Conservation (phyloP, 2,113 vertebrate genomes). For the Tautogolabrus adspersus region DNA sequence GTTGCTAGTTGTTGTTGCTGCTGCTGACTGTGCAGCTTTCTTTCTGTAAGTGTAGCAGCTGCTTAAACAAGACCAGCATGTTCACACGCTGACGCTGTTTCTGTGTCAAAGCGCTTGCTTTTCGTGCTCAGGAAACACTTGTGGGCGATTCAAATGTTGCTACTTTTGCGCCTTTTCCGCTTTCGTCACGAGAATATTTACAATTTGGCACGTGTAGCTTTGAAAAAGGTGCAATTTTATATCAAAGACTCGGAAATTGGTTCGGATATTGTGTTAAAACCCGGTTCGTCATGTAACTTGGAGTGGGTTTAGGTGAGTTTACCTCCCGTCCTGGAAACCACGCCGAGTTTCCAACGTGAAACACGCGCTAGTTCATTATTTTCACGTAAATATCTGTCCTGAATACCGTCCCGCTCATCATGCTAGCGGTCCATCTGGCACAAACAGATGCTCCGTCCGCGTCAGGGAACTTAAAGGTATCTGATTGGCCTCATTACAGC, state of each 20-base stretch:
- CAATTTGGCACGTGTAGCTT: background rate
- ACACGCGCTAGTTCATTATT: background rate
- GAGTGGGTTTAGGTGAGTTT: slow-evolving; percentile 6
- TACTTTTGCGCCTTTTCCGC: background rate
- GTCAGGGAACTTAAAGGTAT: background rate
- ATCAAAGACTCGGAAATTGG: background rate
- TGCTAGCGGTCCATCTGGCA: slow-evolving; percentile 58
- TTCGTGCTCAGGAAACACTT: background rate
- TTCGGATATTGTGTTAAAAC: background rate
- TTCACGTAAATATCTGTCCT: slow-evolving; percentile 30
- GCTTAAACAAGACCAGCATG: background rate
- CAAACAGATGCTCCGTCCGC: slow-evolving; percentile 50
- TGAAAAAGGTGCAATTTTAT: background rate
- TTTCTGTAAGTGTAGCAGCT: background rate
- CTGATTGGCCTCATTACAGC: slow-evolving; percentile 50
- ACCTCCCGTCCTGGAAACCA: background rate
- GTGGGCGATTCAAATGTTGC: background rate
- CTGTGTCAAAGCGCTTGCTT: background rate
- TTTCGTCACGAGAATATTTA: background rate
- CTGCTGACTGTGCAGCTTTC: slow-evolving; percentile 31
- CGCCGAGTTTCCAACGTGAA: background rate
- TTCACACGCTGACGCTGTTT: background rate
- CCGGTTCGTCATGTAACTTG: background rate
- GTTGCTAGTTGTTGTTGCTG: background rate
- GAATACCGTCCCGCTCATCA: slow-evolving; percentile 6